Base-by-base conservation (phyloP, 2,113 vertebrate species). In the Apistogramma diplotaenia region DNA sequence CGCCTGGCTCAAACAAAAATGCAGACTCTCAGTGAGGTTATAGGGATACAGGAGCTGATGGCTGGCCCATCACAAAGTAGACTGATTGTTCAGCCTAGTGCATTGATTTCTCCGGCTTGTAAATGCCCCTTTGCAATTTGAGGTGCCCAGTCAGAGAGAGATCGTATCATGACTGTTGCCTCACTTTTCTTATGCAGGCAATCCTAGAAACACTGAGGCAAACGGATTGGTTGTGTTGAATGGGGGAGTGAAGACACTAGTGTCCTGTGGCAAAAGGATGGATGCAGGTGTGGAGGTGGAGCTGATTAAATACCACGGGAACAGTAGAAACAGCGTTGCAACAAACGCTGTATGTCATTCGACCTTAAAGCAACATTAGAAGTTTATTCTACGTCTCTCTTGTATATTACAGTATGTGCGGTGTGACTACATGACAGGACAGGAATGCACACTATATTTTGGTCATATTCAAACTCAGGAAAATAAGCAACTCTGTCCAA, bases 11-110 rank as follows among this genome's bases (percentile, higher is more conserved):
- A 12, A 12, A n/a, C 11, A 46, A 0, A 49, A 67, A 49, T 67
- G 62, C 1, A 4, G 21, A 27, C 23, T 57, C 16, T 31, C 43
- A 18, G 57, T 46, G 35, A 23, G 31, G 57, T 56, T 33, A 4
- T 16, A 18, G 43, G 21, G 60, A 43, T 18, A 37, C 35, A 54
- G 58, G 25, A 21, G 60, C 51, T 84, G 57, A 31, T 29, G 40
- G 43, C 58, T 57, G 76, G 58, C 58, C 71, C 35, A 73, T 33
- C 74, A 74, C 70, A 73, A n/a, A 40, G 61, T 21, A 51, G 25
- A 85, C 51, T 81, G 80, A 91, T 87, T 78, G 70, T 81, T 81
- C 54, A 70, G 72, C 53, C 53, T 31, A 37, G 71, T 67, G 33
- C 29, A 37, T 67, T 74, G 81, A 90, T 86, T 59, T 54, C 65